Percentiles rank a stretch among this genome's conserved stretches.
Evolutionary conservation across 92 coral and sea anemone species (phyloP).

Genomic region (Epizoanthus ramosus): DNA sequence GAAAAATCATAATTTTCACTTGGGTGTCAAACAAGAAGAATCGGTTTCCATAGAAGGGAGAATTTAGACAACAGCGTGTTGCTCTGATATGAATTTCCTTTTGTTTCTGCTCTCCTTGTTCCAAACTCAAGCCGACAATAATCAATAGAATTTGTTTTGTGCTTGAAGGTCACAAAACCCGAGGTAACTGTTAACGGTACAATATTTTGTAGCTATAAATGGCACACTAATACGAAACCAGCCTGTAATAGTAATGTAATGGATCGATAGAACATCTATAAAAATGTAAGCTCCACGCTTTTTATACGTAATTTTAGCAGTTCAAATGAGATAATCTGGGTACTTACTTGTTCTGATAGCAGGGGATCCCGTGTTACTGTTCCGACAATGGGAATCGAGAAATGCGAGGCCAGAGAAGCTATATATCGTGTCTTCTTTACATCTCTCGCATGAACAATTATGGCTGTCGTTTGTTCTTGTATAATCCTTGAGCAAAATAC

Average conservation of each 20-base stretch:
- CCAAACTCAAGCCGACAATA: neutral
- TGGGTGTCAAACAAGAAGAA: too few relatives aligned
- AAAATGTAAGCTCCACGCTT: neutral
- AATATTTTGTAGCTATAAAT: neutral
- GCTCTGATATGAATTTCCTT: neutral
- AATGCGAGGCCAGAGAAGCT: constrained; percentile 69
- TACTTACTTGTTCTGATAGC: constrained; percentile 71
- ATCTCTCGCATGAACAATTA: constrained; percentile 62
- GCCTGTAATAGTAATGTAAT: too few relatives aligned
- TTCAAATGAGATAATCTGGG: neutral
- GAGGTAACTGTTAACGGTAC: too few relatives aligned
- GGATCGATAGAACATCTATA: too few relatives aligned
- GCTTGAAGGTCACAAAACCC: too few relatives aligned
- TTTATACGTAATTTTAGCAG: neutral
- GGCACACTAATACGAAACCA: neutral
- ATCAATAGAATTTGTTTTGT: neutral
- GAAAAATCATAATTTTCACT: too few relatives aligned
- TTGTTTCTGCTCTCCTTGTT: neutral
- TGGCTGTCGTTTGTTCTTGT: constrained; percentile 56
- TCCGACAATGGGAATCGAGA: constrained; percentile 70
- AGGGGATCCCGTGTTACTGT: constrained; percentile 53
- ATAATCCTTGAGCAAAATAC: constrained; percentile 62
- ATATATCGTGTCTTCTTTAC: constrained; percentile 52
- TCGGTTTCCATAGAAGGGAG: neutral
- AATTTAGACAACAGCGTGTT: neutral